phyloP scores from a whole-genome alignment of 2,113 vertebrate genomes.

The Scortum barcoo region DNA sequence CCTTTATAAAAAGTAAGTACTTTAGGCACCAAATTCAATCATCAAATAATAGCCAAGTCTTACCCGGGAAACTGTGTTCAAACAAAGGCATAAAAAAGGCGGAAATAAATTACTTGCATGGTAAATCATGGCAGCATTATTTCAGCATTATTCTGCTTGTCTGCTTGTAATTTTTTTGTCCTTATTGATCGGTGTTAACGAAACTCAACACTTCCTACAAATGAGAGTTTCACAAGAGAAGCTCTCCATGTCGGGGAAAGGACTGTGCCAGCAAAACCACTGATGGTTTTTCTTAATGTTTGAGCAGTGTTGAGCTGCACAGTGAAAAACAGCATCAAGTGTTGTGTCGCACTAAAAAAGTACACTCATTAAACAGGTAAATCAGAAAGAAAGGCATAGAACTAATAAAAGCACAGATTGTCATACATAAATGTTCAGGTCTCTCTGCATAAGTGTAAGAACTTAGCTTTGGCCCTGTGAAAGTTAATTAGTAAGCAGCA shows the following conservation, averaged over 20 bases:
- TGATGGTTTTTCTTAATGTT: slow-evolving; percentile 23
- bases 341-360: background rate
- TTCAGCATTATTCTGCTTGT: background rate
- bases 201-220: slow-evolving; percentile 10
- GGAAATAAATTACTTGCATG: background rate
- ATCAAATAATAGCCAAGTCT: background rate
- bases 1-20: background rate
- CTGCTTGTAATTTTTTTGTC: slow-evolving; percentile 7
- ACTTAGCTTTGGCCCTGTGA: background rate
- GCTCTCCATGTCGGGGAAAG: background rate
- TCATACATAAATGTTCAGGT: too few species aligned
- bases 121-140: background rate
- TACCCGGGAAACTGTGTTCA: background rate
- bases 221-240: slow-evolving; percentile 28
- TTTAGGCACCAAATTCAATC: background rate
- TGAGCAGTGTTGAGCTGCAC: background rate
- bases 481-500: background rate
- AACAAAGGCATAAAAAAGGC: background rate
- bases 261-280: background rate
- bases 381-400: background rate
- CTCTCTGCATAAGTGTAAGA: too few species aligned
- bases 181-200: background rate
- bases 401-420: background rate
- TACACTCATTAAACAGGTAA: background rate
- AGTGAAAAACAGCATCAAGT: background rate